Base-by-base conservation (phyloP, 1,140 invertebrate species). In the Coelopa frigida region DNA sequence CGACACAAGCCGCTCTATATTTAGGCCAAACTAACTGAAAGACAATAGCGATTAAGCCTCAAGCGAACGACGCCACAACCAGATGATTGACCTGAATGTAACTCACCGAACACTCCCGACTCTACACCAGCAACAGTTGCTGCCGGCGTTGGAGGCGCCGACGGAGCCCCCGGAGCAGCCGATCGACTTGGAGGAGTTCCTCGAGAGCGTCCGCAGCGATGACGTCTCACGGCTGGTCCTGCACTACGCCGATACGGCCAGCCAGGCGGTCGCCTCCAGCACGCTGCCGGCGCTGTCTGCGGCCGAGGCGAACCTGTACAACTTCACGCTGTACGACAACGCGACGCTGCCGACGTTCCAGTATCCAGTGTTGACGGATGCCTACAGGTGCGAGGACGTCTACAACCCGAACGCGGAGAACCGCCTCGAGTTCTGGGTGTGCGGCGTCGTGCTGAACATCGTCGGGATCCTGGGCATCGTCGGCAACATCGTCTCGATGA, bases 401-500 rank as follows among this genome's bases (percentile, higher is more conserved):
- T 68, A 64, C 35, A 55, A 63, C 49, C 64, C 64, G 7, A 11
- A 50, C 20, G 23, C 48, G 31, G 49, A 61, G 21, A 68, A 56
- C 40, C 51, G 53, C 21, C 80, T 87, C 51, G 81, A 88, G 50
- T 93, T 94, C 71, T 76, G 91, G 59, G 78, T 85, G 21, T 87
- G 86, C 63, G 91, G 91, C 14, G 76, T 95, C 32, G 70, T 93
- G 32, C 75, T 94, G 11, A 89, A 89, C 58, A 61, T 84, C 11
- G 80, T 94, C 12, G 87, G 89, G 38, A 58, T 85, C 1, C 80
- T 91, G 21, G 93, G 94, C 0, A 81, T 96, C 23, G 72, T 95
- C 2, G 91, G 91, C 42, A 96, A 96, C 67, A 75, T 84, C 18
- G 83, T 95, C 14, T 88, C 89, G 1, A 90, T 94, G 74, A 82